Evolutionary conservation across 2,888 invertebrate species (phyloP), one percentile per base, ranked within the genome.

Genomic region (Brachypalpus laphriformis): DNA sequence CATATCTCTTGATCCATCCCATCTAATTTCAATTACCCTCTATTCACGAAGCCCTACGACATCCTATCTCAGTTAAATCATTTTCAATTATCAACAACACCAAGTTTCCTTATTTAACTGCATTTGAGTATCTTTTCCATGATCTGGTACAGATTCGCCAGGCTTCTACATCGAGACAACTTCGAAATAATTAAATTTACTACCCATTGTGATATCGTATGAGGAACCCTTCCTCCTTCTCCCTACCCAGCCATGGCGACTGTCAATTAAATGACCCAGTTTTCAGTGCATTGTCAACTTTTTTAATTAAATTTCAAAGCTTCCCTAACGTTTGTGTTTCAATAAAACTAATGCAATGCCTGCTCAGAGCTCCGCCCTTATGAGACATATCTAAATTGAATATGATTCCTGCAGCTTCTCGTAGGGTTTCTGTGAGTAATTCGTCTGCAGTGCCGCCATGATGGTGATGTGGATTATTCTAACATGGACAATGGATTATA

Each of bases 211-310:
- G 8, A 25, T 34, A 42, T 45, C 11, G 16, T 22, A 61, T 34
- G 56, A 37, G 25, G 59, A 20, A 47, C 20, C 49, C 16, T 31
- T 4, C 11, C 5, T 34, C n/a, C 49, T 20, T 3, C 18, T 7
- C 9, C 7, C 31, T 14, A 42, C 9, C 28, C 28, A 34, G 49
- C 49, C 49, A 34, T 65, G 72, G 59, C 68, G 78, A 40, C 54
- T 74, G 78, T 78, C 78, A 83, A 82, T 82, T 82, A 82, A 61
- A 61, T 78, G 78, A 83, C 82, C 82, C 47, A 83, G 72, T 83
- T 83, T 66, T 42, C 61, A 57, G 22, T 78, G 78, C 61, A 78
- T 83, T 83, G 68, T 78, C 78, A 83, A 83, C 72, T 83, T 78
- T 82, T 83, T 83, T 83, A 78, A 83, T 78, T 83, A 78, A 78